These are phyloP conservation scores for Potamarius usumacintae DNA, from an alignment of 2,113 vertebrate genomes.

Conservation along the genomic window DNA sequence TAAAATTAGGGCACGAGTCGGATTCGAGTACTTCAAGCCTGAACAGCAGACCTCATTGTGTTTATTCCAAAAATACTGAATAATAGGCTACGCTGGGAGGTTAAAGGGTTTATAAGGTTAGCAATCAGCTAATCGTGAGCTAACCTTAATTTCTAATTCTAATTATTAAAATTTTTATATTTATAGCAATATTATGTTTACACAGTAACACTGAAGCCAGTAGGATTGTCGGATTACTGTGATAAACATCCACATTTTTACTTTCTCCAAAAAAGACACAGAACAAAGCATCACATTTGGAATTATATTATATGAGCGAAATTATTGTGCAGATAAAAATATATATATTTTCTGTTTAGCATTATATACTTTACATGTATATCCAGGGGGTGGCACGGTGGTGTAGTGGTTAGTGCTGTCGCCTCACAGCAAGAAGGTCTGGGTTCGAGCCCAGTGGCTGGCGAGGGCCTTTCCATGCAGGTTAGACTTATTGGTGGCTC, in stretches of 20 bases:
- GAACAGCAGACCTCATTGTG: no score
- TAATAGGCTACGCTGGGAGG: neutral
- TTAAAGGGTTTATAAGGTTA: no score
- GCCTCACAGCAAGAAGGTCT: no score
- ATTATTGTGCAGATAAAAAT: neutral
- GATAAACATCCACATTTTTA: neutral
- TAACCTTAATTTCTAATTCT: neutral
- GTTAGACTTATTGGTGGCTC: no score
- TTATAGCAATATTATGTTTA: neutral
- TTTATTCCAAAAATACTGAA: neutral
- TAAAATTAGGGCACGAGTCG: no score
- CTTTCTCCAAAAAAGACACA: neutral
- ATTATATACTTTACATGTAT: neutral
- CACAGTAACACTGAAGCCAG: neutral
- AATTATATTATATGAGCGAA: neutral
- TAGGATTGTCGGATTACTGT: neutral
- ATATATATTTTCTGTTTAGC: neutral
- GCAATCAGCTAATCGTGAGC: neutral
- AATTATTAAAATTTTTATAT: neutral
- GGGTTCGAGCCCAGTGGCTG: no score
- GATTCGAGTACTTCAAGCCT: no score
- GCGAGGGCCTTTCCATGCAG: no score
- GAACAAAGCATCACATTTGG: neutral
- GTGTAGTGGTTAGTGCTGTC: no score
- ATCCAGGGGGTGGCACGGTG: neutral